These are phyloP conservation scores for Megalonaias nervosa DNA, from an alignment of 1,140 invertebrate species.

Conservation along the genomic window DNA sequence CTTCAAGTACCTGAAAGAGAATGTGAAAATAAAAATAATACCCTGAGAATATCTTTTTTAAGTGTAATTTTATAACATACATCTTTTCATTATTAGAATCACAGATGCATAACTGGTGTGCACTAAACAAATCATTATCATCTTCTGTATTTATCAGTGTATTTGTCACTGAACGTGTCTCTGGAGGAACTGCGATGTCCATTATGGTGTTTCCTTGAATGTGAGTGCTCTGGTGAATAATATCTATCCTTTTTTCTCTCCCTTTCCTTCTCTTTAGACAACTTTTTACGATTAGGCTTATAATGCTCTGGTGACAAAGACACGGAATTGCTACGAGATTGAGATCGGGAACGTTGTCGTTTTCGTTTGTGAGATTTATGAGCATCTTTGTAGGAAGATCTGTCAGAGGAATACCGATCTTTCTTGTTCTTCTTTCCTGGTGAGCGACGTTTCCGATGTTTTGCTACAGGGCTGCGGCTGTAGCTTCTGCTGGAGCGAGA, in stretches of 20 bases:
- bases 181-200: slow-evolving; percentile 53
- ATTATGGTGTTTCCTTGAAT: slow-evolving; percentile 53
- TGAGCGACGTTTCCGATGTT: slow-evolving; percentile 33
- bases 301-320: slow-evolving; percentile 48
- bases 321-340: slow-evolving; percentile 43
- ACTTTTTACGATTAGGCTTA: slow-evolving; percentile 50
- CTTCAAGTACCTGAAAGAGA: no score
- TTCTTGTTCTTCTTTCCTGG: slow-evolving; percentile 44
- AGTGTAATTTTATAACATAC: no score
- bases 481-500: slow-evolving; percentile 46
- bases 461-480: slow-evolving; percentile 41
- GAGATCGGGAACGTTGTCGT: slow-evolving; percentile 46
- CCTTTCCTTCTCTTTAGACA: slow-evolving; percentile 48
- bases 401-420: slow-evolving; percentile 45
- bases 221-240: slow-evolving; percentile 49
- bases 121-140: no score
- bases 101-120: no score
- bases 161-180: slow-evolving; percentile 10
- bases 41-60: no score
- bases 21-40: no score
- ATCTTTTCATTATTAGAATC: no score
- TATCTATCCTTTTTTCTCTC: slow-evolving; percentile 42
- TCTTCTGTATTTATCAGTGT: no score
- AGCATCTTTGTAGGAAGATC: slow-evolving; percentile 20
- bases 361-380: slow-evolving; percentile 39